These are phyloP conservation scores for Myotis lucifugus DNA, from an alignment of 2,113 vertebrate genomes.

Conservation along the genomic window DNA sequence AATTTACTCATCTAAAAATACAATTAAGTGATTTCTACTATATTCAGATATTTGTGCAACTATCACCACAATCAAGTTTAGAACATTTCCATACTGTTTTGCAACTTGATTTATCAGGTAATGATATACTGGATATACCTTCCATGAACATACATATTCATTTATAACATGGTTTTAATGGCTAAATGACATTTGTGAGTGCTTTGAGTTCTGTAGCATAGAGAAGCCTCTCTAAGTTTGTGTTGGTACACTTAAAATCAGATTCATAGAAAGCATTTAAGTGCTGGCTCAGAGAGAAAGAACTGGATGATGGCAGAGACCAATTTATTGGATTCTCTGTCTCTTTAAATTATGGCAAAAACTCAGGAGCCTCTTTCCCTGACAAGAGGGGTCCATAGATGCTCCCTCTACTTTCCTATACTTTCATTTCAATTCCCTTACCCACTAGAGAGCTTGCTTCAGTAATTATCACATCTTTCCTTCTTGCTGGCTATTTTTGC, in stretches of 20 bases:
- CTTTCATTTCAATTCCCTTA: not conserved
- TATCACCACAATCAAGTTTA: not conserved
- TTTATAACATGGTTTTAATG: too few relatives aligned
- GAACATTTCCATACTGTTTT: not conserved
- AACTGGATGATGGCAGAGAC: too few relatives aligned
- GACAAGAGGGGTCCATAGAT: not conserved
- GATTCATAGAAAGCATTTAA: too few relatives aligned
- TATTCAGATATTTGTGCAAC: not conserved
- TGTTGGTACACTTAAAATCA: too few relatives aligned
- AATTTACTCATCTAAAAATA: not conserved
- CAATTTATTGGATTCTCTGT: not conserved
- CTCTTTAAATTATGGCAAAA: not conserved
- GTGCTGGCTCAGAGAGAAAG: too few relatives aligned
- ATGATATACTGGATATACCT: too few relatives aligned
- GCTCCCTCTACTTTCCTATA: not conserved
- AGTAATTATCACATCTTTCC: not conserved
- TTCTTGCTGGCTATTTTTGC: not conserved
- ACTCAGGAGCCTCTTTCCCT: not conserved
- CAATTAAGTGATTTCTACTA: not conserved
- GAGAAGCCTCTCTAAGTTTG: too few relatives aligned
- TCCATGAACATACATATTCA: too few relatives aligned
- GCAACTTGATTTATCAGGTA: too few relatives aligned
- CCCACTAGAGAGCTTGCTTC: not conserved
- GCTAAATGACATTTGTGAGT: too few relatives aligned
- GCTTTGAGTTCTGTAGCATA: too few relatives aligned